Evolutionary conservation across 2,797 vertebrate species (phyloP).

Genomic region (Parambassis ranga): DNA sequence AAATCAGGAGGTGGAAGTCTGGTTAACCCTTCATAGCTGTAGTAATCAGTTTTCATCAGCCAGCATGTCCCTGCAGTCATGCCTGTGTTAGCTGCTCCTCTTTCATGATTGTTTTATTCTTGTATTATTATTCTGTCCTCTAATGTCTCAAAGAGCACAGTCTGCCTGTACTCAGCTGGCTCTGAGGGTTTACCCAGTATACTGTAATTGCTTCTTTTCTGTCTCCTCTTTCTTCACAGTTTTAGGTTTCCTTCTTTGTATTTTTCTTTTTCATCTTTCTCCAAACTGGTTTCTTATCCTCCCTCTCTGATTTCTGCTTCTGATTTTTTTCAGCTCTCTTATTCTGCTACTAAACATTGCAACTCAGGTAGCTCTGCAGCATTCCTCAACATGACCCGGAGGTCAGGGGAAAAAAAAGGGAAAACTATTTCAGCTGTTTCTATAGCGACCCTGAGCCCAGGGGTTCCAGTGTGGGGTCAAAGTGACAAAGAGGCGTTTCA

Average conservation of each 20-base stretch:
- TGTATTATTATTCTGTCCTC: slow-evolving; percentile 10
- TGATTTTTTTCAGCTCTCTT: not conserved
- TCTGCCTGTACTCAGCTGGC: not conserved
- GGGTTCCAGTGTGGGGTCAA: slow-evolving; percentile 44
- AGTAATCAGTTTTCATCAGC: slow-evolving; percentile 42
- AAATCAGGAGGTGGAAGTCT: not conserved
- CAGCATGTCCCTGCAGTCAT: not conserved
- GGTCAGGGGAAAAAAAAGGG: not conserved
- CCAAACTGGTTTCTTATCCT: not conserved
- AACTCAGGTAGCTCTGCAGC: slow-evolving; percentile 60
- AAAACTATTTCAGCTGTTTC: slow-evolving; percentile 61
- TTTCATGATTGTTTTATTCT: not conserved
- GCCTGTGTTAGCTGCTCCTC: not conserved
- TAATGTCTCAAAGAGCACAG: not conserved
- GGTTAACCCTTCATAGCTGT: slow-evolving; percentile 3
- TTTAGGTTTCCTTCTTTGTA: not conserved
- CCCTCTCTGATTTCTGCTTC: not conserved
- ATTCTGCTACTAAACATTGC: slow-evolving; percentile 17
- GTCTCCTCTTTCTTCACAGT: slow-evolving; percentile 9
- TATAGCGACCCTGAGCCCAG: slow-evolving; percentile 37
- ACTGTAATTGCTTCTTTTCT: slow-evolving; percentile 9
- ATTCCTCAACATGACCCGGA: slow-evolving; percentile 68
- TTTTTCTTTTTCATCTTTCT: not conserved
- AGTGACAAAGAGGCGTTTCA: slow-evolving; percentile 21
- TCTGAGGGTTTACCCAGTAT: not conserved